phyloP scores from a whole-genome alignment of 2,888 invertebrate genomes.

The Leptogaster cylindrica region DNA sequence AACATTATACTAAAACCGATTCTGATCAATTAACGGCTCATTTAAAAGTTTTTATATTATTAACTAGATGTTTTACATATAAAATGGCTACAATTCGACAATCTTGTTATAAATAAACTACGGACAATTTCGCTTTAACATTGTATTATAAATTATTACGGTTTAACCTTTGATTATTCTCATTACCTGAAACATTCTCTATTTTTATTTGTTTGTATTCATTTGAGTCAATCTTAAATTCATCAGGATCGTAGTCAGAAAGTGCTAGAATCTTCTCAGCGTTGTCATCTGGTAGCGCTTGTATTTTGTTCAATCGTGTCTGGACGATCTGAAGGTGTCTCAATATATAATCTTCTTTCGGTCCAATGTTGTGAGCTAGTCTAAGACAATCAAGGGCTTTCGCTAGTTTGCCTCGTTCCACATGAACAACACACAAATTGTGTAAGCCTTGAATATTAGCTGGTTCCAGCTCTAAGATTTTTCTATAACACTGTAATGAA shows the following conservation, averaged over 20 bases:
- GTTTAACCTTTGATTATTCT: no score
- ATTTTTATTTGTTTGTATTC: no score
- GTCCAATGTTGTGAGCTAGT: constrained; percentile 81
- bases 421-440: constrained; percentile 94
- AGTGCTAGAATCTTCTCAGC: constrained; percentile 58
- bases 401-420: constrained; percentile 86
- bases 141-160: no score
- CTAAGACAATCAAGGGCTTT: constrained; percentile 85
- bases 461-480: constrained; percentile 85
- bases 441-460: constrained; percentile 93
- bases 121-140: no score
- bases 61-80: no score
- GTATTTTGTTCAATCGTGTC: constrained; percentile 56
- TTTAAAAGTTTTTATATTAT: no score
- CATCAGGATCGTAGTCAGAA: constrained; percentile 58
- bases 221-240: no score
- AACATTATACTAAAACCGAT: no score
- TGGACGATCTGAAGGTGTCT: constrained; percentile 87
- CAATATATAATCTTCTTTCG: constrained; percentile 88
- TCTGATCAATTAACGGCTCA: no score
- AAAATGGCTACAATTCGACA: no score
- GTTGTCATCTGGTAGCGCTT: constrained; percentile 56
- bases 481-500: constrained; percentile 79
- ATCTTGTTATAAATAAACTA: no score
- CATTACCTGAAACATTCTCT: no score